These are phyloP conservation scores for Acyrthosiphon pisum DNA, from an alignment of 1,140 invertebrate species.

Conservation along the genomic window DNA sequence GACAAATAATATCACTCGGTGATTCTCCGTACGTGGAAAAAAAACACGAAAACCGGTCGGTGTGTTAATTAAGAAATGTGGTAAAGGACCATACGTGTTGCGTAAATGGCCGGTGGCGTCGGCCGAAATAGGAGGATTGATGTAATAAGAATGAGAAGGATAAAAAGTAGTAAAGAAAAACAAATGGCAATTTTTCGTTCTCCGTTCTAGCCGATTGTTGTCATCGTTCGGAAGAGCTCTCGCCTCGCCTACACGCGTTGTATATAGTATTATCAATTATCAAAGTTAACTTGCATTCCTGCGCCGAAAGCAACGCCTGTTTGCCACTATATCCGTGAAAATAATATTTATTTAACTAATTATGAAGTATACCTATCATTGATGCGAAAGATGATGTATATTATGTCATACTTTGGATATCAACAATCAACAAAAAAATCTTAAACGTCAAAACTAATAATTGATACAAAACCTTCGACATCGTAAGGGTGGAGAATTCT, in stretches of 20 bases:
- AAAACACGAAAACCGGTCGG: conserved; percentile 20
- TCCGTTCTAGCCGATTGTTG: not conserved
- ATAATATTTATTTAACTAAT: not conserved
- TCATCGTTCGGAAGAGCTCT: not conserved
- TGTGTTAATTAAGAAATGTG: conserved; percentile 37
- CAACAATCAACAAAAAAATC: too few relatives aligned
- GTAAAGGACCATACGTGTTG: conserved; percentile 18
- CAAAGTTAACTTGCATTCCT: not conserved
- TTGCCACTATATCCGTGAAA: not conserved
- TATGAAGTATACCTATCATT: too few relatives aligned
- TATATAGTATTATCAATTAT: too few relatives aligned
- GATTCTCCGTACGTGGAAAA: not conserved
- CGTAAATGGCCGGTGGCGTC: not conserved
- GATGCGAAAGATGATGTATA: too few relatives aligned
- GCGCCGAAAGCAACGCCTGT: not conserved
- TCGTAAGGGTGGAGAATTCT: too few relatives aligned
- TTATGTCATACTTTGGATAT: too few relatives aligned
- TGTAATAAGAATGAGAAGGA: not conserved
- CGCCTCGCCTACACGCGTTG: not conserved
- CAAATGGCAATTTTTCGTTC: not conserved
- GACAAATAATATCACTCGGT: conserved; percentile 22
- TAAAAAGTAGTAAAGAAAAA: not conserved
- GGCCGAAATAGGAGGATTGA: not conserved
- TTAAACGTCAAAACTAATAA: too few relatives aligned
- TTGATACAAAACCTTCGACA: too few relatives aligned